phyloP scores from a whole-genome alignment of 1,140 invertebrate genomes.

The Papilio dardanus region DNA sequence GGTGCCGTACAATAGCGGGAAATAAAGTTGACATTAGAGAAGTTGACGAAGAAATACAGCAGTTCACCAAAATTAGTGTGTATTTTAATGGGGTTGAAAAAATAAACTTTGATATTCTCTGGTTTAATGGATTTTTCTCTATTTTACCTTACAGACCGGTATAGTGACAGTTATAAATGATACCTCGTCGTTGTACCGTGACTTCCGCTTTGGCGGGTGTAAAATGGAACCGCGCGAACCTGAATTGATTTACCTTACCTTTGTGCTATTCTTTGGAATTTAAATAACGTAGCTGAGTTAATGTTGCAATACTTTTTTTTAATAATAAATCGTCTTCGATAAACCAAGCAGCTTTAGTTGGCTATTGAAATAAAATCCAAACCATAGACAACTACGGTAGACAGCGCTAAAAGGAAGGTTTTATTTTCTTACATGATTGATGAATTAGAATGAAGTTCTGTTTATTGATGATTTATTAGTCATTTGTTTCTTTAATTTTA shows the following conservation, averaged over 20 bases:
- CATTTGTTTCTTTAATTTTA: too few species aligned
- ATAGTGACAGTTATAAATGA: conserved; percentile 18
- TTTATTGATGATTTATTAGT: too few species aligned
- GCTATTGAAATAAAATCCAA: neutral
- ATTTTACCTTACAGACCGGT: neutral
- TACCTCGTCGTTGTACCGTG: neutral
- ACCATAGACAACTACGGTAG: neutral
- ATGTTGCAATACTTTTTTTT: neutral
- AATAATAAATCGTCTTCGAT: conserved; percentile 3
- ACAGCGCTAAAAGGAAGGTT: too few species aligned
- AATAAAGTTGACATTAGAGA: too few species aligned
- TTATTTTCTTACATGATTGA: too few species aligned
- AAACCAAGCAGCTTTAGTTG: neutral
- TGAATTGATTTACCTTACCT: conserved; percentile 19
- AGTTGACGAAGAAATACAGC: too few species aligned
- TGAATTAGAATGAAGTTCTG: too few species aligned
- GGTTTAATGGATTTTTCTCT: conserved; percentile 6
- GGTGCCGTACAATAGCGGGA: too few species aligned
- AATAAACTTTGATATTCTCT: neutral
- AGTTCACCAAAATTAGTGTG: too few species aligned
- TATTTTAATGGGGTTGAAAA: neutral
- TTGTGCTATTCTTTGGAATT: conserved; percentile 22
- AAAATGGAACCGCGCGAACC: conserved; percentile 24
- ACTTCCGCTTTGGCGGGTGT: conserved; percentile 26
- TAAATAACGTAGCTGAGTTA: conserved; percentile 5